Conservation (phyloP, 2,888 invertebrate species). For the Nymphalis urticae region DNA sequence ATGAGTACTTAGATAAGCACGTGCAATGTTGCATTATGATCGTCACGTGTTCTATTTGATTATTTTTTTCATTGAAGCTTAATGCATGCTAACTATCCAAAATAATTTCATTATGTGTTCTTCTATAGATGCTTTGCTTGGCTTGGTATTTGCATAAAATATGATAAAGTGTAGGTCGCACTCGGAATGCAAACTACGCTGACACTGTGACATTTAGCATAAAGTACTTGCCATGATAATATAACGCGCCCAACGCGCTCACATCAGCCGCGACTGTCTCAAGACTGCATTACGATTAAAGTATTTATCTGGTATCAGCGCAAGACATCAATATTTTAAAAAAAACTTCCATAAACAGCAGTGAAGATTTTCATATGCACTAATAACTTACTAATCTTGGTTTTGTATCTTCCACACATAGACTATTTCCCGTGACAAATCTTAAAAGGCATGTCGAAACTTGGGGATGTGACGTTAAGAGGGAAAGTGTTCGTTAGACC, state of each 20-base stretch:
- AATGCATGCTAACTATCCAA: conserved; percentile 25
- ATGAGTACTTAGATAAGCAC: conserved; percentile 49
- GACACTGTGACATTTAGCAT: conserved; percentile 32
- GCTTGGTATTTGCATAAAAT: conserved; percentile 29
- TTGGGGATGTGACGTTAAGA: conserved; percentile 61
- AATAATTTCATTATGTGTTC: conserved; percentile 12
- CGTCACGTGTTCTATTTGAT: conserved; percentile 55
- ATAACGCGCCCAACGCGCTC: conserved; percentile 8
- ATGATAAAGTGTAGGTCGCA: conserved; percentile 26
- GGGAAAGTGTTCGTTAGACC: conserved; percentile 73
- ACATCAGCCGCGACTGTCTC: conserved; percentile 12
- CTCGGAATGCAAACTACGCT: conserved; percentile 31
- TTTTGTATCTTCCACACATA: background rate
- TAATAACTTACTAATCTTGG: background rate
- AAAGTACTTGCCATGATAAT: conserved; percentile 14
- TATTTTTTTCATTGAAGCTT: conserved; percentile 24
- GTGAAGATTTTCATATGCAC: background rate
- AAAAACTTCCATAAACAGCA: background rate
- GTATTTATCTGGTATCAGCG: background rate
- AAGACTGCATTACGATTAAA: conserved; percentile 1
- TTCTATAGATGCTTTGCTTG: conserved; percentile 28
- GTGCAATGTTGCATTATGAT: conserved; percentile 50
- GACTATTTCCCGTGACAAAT: background rate
- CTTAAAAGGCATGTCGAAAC: conserved; percentile 31
- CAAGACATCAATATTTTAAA: background rate